Conservation (phyloP, 1,140 invertebrate genomes). For the Grapholita molesta region DNA sequence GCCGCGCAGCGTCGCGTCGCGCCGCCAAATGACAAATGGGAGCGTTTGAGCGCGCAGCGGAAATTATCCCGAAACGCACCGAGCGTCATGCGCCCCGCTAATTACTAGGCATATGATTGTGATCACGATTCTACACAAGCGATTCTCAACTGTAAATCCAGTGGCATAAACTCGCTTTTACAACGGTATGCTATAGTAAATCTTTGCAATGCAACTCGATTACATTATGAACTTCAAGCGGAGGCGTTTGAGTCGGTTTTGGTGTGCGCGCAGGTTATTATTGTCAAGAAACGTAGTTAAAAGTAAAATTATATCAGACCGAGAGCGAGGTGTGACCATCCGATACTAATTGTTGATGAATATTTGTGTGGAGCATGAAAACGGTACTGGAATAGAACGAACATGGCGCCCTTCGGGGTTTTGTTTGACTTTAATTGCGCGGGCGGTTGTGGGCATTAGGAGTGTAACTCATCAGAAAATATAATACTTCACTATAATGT, state of each 20-base stretch:
- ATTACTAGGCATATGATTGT: slow-evolving; percentile 74
- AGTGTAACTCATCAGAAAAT: too few species aligned
- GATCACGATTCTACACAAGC: slow-evolving; percentile 35
- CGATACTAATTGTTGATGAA: slow-evolving; percentile 70
- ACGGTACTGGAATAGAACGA: slow-evolving; percentile 45
- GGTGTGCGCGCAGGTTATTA: slow-evolving; percentile 44
- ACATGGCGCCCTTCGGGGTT: background rate
- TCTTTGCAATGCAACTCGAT: background rate
- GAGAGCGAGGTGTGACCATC: slow-evolving; percentile 71
- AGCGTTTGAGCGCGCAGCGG: slow-evolving; percentile 72
- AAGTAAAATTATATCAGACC: slow-evolving; percentile 72
- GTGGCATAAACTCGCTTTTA: slow-evolving; percentile 24
- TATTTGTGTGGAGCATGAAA: slow-evolving; percentile 60
- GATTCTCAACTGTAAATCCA: slow-evolving; percentile 36
- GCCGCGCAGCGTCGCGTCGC: slow-evolving; percentile 52
- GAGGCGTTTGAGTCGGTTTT: background rate
- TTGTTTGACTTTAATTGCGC: background rate
- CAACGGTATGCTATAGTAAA: background rate
- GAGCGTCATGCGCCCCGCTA: slow-evolving; percentile 71
- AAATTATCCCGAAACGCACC: slow-evolving; percentile 75
- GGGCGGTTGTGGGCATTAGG: background rate
- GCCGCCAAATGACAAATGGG: slow-evolving; percentile 74
- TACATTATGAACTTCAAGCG: background rate
- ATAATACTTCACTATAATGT: too few species aligned
- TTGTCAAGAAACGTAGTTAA: slow-evolving; percentile 72